A percentile compares a stretch with the other conserved stretches of the same genome.
Conservation (phyloP, 2,113 vertebrate species). For the Bos indicus region DNA sequence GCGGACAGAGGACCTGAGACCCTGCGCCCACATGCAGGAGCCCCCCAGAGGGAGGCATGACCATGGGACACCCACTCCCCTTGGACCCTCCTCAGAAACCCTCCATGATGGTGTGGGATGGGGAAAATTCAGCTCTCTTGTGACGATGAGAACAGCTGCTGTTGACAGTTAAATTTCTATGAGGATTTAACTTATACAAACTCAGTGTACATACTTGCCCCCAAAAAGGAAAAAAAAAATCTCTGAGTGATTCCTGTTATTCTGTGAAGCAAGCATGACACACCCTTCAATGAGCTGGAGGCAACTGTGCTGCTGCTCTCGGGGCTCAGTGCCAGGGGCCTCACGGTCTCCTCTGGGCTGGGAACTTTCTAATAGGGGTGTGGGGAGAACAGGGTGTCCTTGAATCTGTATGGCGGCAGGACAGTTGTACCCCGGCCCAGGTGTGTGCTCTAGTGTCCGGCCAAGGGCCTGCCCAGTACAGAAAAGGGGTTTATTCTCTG, state of each 20-base stretch:
- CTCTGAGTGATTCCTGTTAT: neutral
- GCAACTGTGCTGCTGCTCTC: neutral
- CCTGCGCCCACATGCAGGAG: accelerated
- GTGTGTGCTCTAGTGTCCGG: neutral
- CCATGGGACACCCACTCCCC: neutral
- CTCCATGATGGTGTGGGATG: neutral
- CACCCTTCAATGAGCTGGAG: neutral
- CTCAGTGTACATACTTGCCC: neutral
- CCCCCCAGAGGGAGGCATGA: neutral
- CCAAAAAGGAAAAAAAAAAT: neutral
- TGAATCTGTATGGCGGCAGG: neutral
- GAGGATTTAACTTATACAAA: neutral
- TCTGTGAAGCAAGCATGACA: neutral
- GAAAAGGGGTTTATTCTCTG: neutral
- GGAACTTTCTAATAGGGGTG: neutral
- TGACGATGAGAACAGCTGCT: neutral
- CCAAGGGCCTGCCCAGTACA: neutral
- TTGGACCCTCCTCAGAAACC: neutral
- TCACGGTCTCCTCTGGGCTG: neutral
- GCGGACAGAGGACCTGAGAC: conserved; percentile 27
- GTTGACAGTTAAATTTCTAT: neutral
- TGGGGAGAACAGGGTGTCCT: neutral
- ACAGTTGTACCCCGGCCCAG: neutral
- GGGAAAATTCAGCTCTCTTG: neutral
- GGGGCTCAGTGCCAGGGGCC: neutral